phyloP scores from a whole-genome alignment of 2,113 vertebrate genomes.

The Ammospiza nelsoni region DNA sequence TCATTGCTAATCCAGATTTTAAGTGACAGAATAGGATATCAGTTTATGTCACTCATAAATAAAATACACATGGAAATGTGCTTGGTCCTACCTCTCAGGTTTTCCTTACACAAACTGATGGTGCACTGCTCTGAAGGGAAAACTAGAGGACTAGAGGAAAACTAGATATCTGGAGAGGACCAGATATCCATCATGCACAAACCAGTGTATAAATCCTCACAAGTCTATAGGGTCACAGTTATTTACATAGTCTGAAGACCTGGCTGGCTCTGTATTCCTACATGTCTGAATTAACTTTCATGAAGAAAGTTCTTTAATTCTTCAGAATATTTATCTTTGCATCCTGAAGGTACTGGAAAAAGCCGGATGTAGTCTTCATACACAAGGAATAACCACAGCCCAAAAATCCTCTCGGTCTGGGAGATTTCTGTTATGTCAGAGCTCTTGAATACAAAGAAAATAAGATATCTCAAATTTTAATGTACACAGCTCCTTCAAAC shows the following conservation, averaged over 20 bases:
- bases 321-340: not conserved
- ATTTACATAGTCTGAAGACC: not conserved
- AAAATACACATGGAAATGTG: not conserved
- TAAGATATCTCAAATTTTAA: not conserved
- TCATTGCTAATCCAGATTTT: not conserved
- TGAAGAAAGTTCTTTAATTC: not conserved
- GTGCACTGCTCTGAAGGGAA: not conserved
- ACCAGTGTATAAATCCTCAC: not conserved
- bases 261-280: not conserved
- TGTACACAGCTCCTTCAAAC: not conserved
- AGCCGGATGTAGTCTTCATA: not conserved
- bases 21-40: not conserved
- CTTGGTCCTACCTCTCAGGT: not conserved
- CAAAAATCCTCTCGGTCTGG: not conserved
- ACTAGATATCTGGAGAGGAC: not conserved
- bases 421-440: not conserved
- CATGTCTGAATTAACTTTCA: not conserved
- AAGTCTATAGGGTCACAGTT: not conserved
- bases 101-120: not conserved
- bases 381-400: not conserved
- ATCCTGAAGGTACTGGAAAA: not conserved
- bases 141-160: not conserved
- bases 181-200: not conserved
- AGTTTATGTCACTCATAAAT: not conserved
- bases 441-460: not conserved